Percentiles rank a stretch among this genome's conserved stretches.
These are phyloP conservation scores for Phrynocephalus vlangalii DNA, from an alignment of 2,797 vertebrate species.

Conservation along the genomic window DNA sequence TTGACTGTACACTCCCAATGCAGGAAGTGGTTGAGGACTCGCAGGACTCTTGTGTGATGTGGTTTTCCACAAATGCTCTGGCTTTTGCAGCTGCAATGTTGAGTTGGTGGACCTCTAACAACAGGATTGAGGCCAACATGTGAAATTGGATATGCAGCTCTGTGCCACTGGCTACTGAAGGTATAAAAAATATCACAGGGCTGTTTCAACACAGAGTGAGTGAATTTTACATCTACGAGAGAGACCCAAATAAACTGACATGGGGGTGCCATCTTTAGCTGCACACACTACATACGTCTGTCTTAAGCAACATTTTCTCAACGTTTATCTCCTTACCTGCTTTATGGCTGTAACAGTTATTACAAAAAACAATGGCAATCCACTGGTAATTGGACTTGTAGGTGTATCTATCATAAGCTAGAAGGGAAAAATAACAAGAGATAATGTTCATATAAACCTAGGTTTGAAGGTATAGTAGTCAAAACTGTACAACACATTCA, in stretches of 20 bases:
- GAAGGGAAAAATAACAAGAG: conserved; percentile 51
- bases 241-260: neutral
- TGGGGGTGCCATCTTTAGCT: neutral
- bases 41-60: no score
- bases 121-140: neutral
- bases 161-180: no score
- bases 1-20: no score
- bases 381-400: conserved; percentile 97
- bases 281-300: neutral
- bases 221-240: neutral
- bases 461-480: conserved; percentile 28
- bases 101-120: no score
- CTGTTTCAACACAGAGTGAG: neutral
- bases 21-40: no score
- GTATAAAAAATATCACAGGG: neutral
- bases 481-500: neutral
- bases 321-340: conserved; percentile 84
- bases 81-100: no score
- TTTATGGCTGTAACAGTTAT: conserved; percentile 99
- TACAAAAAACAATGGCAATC: conserved; percentile 98
- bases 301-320: neutral
- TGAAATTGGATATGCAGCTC: neutral
- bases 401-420: conserved; percentile 99
- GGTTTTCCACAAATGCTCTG: no score
- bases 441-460: conserved; percentile 40